phyloP scores from a whole-genome alignment of 2,888 invertebrate species.

The Heteropelma amictum region DNA sequence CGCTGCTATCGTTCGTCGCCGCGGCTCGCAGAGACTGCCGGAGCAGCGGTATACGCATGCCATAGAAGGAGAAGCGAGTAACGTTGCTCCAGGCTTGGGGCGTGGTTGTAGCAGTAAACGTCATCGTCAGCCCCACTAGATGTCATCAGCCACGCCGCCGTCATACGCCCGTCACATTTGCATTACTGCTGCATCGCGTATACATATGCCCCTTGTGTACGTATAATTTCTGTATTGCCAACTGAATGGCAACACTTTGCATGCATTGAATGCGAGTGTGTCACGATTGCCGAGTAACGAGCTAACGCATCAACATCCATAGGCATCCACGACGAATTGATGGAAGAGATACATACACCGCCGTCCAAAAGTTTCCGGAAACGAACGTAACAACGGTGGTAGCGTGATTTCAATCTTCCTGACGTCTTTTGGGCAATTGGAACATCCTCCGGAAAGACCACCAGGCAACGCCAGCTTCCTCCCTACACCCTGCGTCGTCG shows the following conservation, averaged over 20 bases:
- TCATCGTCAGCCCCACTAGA: constrained; percentile 76
- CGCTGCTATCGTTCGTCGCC: background rate
- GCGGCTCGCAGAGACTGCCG: background rate
- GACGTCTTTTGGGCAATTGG: no score
- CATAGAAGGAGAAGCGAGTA: background rate
- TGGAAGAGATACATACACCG: no score
- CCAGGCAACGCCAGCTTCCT: no score
- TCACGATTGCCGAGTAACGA: constrained; percentile 30
- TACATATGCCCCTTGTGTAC: background rate
- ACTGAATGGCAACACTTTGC: constrained; percentile 2
- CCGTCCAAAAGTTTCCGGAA: no score
- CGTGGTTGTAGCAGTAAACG: constrained; percentile 75
- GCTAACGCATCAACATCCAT: constrained; percentile 29
- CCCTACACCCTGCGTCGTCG: no score
- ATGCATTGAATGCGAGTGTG: constrained; percentile 8
- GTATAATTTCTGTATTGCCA: constrained; percentile 17
- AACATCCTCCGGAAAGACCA: no score
- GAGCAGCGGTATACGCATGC: background rate
- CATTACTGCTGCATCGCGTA: constrained; percentile 61
- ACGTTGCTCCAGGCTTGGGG: constrained; percentile 56
- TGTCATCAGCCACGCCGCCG: constrained; percentile 73
- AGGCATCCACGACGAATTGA: no score
- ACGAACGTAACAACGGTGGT: no score
- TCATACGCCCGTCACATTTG: constrained; percentile 73
- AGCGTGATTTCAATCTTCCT: no score